These are phyloP conservation scores for Lepidocolaptes lacrymiger DNA, from an alignment of 2,797 vertebrate species.

Conservation along the genomic window DNA sequence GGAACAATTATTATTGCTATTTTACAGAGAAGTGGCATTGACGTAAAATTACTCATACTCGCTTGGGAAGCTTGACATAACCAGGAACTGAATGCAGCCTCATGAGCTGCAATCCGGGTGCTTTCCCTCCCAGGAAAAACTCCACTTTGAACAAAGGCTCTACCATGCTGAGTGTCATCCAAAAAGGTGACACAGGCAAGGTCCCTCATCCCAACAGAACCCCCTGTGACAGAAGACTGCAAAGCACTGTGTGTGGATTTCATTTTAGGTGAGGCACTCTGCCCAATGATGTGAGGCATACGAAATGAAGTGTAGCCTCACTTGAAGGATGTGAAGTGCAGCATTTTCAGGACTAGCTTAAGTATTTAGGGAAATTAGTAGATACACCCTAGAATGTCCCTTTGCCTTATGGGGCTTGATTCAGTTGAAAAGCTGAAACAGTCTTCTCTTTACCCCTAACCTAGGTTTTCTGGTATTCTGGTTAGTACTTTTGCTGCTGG, in stretches of 20 bases:
- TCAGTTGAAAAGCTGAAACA: not conserved
- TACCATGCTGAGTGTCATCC: not conserved
- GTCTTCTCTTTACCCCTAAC: not conserved
- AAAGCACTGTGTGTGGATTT: not conserved
- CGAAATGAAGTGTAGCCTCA: not conserved
- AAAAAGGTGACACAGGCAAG: not conserved
- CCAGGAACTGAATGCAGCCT: not conserved
- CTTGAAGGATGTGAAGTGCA: not conserved
- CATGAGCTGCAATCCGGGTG: not conserved
- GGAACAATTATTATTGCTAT: not conserved
- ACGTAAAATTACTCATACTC: not conserved
- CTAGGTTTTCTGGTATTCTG: rapidly evolving
- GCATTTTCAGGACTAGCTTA: not conserved
- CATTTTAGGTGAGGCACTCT: not conserved
- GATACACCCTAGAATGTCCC: not conserved
- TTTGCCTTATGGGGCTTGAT: not conserved
- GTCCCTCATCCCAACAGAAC: not conserved
- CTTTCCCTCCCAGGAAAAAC: not conserved
- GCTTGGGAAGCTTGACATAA: not conserved
- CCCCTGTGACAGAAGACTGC: not conserved
- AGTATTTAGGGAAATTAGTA: not conserved
- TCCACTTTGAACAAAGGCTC: not conserved
- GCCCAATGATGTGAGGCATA: rapidly evolving
- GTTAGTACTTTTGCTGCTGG: not conserved
- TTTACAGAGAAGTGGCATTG: not conserved